Percentiles rank a stretch among this genome's conserved stretches.
Conservation (phyloP, 1,140 invertebrate species). For the Heliconius congener region DNA sequence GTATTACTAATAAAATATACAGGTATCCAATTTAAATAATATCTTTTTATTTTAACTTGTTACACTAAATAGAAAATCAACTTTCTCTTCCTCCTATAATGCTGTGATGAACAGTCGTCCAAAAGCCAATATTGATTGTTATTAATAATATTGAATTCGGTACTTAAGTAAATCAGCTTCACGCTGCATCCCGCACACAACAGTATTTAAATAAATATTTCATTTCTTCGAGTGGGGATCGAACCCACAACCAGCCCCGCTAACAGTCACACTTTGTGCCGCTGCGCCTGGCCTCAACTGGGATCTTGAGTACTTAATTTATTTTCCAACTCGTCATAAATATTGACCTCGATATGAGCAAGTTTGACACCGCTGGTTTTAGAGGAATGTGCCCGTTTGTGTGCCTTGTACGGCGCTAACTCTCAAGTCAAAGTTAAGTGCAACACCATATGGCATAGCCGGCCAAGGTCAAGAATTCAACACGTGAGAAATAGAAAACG, state of each 20-base stretch:
- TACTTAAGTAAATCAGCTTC: neutral
- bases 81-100: neutral
- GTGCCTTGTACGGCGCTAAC: slow-evolving; percentile 52
- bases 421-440: slow-evolving; percentile 43
- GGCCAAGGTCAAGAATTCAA: slow-evolving; percentile 60
- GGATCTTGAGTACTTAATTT: neutral
- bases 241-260: too few relatives aligned
- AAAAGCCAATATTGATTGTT: neutral
- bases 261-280: too few relatives aligned
- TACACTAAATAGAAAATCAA: neutral
- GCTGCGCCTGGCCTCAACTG: too few relatives aligned
- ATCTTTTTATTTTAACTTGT: neutral
- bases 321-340: slow-evolving; percentile 19
- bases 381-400: slow-evolving; percentile 29
- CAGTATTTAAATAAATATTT: too few relatives aligned
- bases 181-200: too few relatives aligned
- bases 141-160: neutral
- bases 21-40: neutral
- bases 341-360: slow-evolving; percentile 31
- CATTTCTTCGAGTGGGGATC: too few relatives aligned
- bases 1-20: neutral
- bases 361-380: slow-evolving; percentile 26
- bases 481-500: slow-evolving; percentile 53
- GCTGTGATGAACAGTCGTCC: neutral
- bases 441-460: slow-evolving; percentile 39